These are phyloP conservation scores for Lateolabrax maculatus DNA, from an alignment of 2,797 vertebrate species.

Conservation along the genomic window DNA sequence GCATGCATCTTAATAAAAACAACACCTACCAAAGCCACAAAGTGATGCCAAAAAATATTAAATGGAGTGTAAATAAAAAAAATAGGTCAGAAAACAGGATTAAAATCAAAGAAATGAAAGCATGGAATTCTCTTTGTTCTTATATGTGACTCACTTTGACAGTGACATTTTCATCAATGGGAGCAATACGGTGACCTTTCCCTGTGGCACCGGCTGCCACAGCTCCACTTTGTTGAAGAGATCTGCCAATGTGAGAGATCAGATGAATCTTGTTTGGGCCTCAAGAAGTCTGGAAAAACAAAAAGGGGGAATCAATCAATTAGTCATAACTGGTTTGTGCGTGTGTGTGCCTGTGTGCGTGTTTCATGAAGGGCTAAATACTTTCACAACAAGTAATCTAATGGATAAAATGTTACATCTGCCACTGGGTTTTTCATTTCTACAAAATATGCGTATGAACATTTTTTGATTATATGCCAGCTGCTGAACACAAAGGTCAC, in stretches of 20 bases:
- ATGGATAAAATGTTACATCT: background rate
- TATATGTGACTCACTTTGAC: conserved; percentile 63
- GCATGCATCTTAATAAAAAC: too few relatives aligned
- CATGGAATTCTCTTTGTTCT: conserved; percentile 52
- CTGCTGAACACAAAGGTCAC: background rate
- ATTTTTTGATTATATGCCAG: background rate
- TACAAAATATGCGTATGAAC: background rate
- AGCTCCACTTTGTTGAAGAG: conserved; percentile 58
- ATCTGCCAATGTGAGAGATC: conserved; percentile 65
- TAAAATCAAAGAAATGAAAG: conserved; percentile 46
- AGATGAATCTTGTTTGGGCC: conserved; percentile 48
- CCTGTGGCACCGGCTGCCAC: conserved; percentile 61
- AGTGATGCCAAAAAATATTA: background rate
- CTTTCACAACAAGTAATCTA: conserved; percentile 13
- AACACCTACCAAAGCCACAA: background rate
- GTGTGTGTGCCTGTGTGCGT: background rate
- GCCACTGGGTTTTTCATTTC: background rate
- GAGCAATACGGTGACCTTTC: conserved; percentile 78
- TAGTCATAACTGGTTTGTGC: conserved; percentile 20
- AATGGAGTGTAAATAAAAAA: conserved; percentile 13
- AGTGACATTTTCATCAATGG: conserved; percentile 77
- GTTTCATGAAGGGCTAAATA: background rate
- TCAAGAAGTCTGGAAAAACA: conserved; percentile 37
- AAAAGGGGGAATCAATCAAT: conserved; percentile 31
- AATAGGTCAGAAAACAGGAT: conserved; percentile 26